phyloP scores from a whole-genome alignment of 1,140 invertebrate genomes.

The Lerema accius region DNA sequence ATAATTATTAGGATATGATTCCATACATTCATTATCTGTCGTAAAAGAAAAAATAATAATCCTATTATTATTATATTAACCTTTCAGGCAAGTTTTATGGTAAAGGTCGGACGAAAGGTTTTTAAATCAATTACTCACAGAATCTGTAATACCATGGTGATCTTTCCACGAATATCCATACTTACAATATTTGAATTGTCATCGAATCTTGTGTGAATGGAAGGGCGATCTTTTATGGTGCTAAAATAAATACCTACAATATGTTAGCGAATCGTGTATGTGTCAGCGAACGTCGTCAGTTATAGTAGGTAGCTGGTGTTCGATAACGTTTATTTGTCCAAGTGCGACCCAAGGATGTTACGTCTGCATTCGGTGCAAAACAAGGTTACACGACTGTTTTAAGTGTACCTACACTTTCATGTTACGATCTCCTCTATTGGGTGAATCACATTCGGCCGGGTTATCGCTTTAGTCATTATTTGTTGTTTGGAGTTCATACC shows the following conservation, averaged over 20 bases:
- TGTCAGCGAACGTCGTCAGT: slow-evolving; percentile 22
- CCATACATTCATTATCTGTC: no score
- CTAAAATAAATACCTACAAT: no score
- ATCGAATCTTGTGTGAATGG: no score
- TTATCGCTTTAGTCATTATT: neutral
- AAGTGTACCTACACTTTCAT: slow-evolving; percentile 16
- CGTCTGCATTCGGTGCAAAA: slow-evolving; percentile 10
- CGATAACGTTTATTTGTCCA: slow-evolving; percentile 33
- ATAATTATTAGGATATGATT: no score
- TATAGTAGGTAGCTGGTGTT: slow-evolving; percentile 14
- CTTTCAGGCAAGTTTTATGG: no score
- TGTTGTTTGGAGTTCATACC: neutral
- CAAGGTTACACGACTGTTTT: slow-evolving; percentile 29
- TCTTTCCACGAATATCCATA: no score
- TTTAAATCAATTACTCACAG: no score
- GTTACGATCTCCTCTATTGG: slow-evolving; percentile 8
- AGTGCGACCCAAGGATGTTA: slow-evolving; percentile 36
- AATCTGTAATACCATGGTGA: no score
- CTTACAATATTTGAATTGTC: no score
- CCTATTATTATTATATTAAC: no score
- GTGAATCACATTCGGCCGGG: slow-evolving; percentile 20
- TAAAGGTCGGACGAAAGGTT: no score
- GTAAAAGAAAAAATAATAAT: no score
- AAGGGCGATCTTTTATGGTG: neutral
- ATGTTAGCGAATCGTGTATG: slow-evolving; percentile 5